Percentiles rank a stretch among this genome's conserved stretches.
phyloP scores from a whole-genome alignment of 2,888 invertebrate genomes.

The Dasypolia templi region DNA sequence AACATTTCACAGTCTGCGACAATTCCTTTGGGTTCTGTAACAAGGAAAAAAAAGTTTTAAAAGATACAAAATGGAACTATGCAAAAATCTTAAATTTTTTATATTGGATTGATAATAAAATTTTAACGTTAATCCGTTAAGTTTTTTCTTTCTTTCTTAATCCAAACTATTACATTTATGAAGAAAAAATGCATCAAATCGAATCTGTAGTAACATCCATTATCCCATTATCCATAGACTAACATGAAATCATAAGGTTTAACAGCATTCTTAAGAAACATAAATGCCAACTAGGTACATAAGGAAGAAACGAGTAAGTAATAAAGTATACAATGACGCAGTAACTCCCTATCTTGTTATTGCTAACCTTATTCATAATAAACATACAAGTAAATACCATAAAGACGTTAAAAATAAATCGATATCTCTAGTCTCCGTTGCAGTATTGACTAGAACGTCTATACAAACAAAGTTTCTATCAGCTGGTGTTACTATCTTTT shows the following conservation, averaged over 20 bases:
- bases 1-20: slow-evolving; percentile 71
- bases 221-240: no score
- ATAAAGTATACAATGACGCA: slow-evolving; percentile 27
- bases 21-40: slow-evolving; percentile 78
- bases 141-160: background rate
- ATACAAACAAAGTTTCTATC: background rate
- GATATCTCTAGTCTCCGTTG: background rate
- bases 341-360: slow-evolving; percentile 8
- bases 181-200: background rate
- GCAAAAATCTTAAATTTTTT: background rate
- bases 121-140: background rate
- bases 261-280: slow-evolving; percentile 6
- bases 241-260: background rate
- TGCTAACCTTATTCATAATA: background rate
- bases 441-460: background rate
- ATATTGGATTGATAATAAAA: background rate
- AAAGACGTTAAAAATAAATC: slow-evolving; percentile 6
- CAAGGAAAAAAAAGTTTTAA: slow-evolving; percentile 22
- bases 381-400: background rate
- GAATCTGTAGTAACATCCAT: background rate
- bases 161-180: background rate
- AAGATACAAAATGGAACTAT: no score
- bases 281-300: background rate
- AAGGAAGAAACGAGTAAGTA: background rate
- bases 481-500: background rate